phyloP scores from a whole-genome alignment of 2,797 vertebrate genomes.

The Sus cebifrons region DNA sequence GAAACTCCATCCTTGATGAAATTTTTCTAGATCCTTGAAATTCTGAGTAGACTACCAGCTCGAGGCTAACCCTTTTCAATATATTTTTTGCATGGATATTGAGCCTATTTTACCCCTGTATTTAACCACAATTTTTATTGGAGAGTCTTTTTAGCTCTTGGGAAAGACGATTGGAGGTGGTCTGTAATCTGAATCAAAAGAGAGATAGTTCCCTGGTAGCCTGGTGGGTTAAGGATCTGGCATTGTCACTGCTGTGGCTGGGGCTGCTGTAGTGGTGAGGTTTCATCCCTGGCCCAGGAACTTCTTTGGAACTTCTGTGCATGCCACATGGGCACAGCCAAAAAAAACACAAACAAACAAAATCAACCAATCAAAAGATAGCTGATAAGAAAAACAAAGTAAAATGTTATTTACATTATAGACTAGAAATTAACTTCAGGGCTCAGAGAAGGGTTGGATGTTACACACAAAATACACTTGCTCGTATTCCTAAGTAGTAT shows the following conservation, averaged over 20 bases:
- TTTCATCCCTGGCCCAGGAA: too few species aligned
- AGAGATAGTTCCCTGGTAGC: too few species aligned
- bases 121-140: neutral
- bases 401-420: neutral
- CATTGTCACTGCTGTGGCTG: too few species aligned
- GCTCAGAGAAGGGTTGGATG: neutral
- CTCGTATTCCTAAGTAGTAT: neutral
- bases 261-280: too few species aligned
- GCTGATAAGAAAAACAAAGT: neutral
- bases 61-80: neutral
- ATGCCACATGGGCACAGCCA: too few species aligned
- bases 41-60: neutral
- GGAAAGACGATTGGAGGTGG: neutral
- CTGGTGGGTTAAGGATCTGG: too few species aligned
- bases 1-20: neutral
- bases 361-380: neutral
- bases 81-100: neutral
- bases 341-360: too few species aligned
- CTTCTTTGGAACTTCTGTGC: too few species aligned
- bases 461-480: neutral
- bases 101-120: neutral
- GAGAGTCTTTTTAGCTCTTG: neutral
- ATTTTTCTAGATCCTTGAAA: neutral
- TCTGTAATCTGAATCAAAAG: neutral
- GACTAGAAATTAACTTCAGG: neutral